phyloP scores from a whole-genome alignment of 2,113 vertebrate genomes.

The Aix galericulata region DNA sequence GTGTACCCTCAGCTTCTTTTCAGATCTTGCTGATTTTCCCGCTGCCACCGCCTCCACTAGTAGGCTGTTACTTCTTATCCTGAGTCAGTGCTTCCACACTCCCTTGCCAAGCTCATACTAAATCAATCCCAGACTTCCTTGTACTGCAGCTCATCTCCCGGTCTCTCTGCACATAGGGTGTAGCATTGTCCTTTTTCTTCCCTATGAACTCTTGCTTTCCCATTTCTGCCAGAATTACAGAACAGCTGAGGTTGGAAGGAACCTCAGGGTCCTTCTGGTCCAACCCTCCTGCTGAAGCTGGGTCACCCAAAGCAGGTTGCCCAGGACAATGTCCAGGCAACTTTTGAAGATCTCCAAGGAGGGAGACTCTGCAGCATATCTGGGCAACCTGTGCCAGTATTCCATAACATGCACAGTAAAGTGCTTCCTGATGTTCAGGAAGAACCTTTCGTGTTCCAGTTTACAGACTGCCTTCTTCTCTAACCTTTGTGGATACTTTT shows the following conservation, averaged over 20 bases:
- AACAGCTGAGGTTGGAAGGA: neutral
- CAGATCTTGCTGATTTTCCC: neutral
- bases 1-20: neutral
- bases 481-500: neutral
- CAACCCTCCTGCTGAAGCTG: neutral
- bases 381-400: neutral
- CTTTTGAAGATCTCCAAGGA: neutral
- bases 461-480: neutral
- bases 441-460: neutral
- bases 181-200: neutral
- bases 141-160: neutral
- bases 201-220: neutral
- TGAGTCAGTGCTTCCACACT: conserved; percentile 15
- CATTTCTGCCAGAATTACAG: neutral
- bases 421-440: neutral
- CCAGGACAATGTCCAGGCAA: neutral
- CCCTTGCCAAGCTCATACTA: neutral
- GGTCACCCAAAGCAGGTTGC: neutral
- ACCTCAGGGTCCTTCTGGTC: neutral
- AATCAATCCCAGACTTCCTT: neutral
- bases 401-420: neutral
- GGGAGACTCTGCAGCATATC: neutral
- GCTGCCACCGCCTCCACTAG: conserved; percentile 23
- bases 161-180: neutral
- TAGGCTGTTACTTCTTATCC: conserved; percentile 36